phyloP scores from a whole-genome alignment of 2,888 invertebrate genomes.

The Phlogophora meticulosa region DNA sequence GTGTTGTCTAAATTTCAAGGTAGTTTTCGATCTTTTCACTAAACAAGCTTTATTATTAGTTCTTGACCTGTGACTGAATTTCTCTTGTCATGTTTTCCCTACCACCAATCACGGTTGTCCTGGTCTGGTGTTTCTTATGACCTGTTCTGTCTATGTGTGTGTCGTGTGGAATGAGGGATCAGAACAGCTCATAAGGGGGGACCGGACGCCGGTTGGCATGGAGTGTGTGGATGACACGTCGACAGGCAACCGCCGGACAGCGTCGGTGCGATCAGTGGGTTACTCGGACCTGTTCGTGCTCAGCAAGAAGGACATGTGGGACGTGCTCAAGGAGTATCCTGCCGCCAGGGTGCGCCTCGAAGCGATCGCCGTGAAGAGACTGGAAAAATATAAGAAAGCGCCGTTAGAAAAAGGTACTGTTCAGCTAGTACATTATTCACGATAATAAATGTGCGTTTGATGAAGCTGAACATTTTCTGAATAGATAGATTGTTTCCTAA shows the following conservation, averaged over 20 bases:
- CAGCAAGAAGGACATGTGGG: slow-evolving; percentile 99
- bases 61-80: slow-evolving; percentile 66
- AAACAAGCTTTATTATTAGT: slow-evolving; percentile 71
- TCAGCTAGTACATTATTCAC: slow-evolving; percentile 22
- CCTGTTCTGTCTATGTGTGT: slow-evolving; percentile 72
- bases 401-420: slow-evolving; percentile 97
- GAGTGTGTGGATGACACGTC: slow-evolving; percentile 91
- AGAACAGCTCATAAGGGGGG: slow-evolving; percentile 76
- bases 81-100: slow-evolving; percentile 70
- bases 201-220: slow-evolving; percentile 88
- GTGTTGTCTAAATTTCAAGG: slow-evolving; percentile 72
- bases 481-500: slow-evolving; percentile 32
- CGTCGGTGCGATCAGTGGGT: slow-evolving; percentile 99
- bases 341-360: slow-evolving; percentile 98
- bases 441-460: slow-evolving; percentile 31
- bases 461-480: slow-evolving; percentile 32
- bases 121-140: slow-evolving; percentile 69
- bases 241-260: slow-evolving; percentile 99
- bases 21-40: slow-evolving; percentile 74
- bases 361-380: slow-evolving; percentile 98
- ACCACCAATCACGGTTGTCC: slow-evolving; percentile 80
- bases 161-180: slow-evolving; percentile 66
- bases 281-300: slow-evolving; percentile 99
- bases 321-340: slow-evolving; percentile 98
- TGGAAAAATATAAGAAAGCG: slow-evolving; percentile 99